Base-by-base conservation (phyloP, 2,113 vertebrate genomes). In the Tenrec ecaudatus region DNA sequence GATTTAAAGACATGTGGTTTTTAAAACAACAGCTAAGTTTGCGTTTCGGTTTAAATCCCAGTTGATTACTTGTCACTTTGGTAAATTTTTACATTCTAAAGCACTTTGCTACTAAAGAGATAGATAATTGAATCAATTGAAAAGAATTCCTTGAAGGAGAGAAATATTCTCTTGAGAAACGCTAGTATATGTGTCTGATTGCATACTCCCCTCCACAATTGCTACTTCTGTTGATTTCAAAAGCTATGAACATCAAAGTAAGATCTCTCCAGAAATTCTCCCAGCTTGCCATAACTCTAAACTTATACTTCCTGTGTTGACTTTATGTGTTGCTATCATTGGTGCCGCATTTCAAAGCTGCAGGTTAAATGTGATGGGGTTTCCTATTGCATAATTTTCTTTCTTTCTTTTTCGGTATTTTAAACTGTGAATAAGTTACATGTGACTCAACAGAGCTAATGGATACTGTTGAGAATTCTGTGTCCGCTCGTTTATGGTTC, bases 341-440 rank as follows among this genome's bases (percentile, higher is more conserved):
- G 5, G 88, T 88, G 68, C 88, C 83, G 84, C 68, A 84, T 95
- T 94, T 95, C 89, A 96, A 96, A 94, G 94, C 82, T 95, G 88
- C 93, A 96, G 93, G 90, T 96, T 95, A 83, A 95, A 92, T 64
- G 60, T 38, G 22, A 20, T 88, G 43, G 83, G 81, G 94, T 94
- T 95, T 96, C 75, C 80, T 66, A 78, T 84, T 94, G 93, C 76
- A 68, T 77, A 92, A 69, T 57, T 60, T 68, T 66, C 25, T 27
- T 66, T 66, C 22, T 66, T 66, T 1, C 23, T 66, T 82, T 92
- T 88, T 69, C 11, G 47, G 66, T 81, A 40, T 95, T 94, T 95
- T 90, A 78, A 94, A 91, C 31, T 66, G 62, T 73, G 71, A 93
- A 90, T 90, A 96, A 93, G 62, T 64, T 92, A 94, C 88, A 93